Percentiles rank a stretch among this genome's conserved stretches.
phyloP scores from a whole-genome alignment of 2,113 vertebrate species.

The Mormoops blainvillei region DNA sequence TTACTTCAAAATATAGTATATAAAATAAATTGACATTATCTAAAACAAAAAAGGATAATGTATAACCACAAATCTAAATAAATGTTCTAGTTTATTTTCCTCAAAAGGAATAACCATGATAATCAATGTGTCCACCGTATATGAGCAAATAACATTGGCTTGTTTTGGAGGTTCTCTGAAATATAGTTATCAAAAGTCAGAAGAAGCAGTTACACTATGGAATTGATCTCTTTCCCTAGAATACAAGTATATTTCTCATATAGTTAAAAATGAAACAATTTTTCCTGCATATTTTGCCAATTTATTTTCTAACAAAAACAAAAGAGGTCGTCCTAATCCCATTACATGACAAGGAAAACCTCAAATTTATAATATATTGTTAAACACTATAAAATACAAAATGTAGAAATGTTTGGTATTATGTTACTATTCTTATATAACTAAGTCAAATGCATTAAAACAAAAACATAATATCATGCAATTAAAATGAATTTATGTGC shows the following conservation, averaged over 20 bases:
- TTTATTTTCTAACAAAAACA: slow-evolving; percentile 8
- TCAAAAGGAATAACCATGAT: neutral
- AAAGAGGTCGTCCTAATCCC: neutral
- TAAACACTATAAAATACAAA: neutral
- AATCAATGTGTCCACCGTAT: slow-evolving; percentile 1
- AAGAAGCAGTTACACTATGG: neutral
- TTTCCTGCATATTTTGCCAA: neutral
- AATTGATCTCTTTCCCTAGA: neutral
- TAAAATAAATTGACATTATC: neutral
- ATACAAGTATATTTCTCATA: neutral
- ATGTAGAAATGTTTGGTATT: neutral
- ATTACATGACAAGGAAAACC: neutral
- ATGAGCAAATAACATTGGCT: neutral
- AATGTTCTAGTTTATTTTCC: slow-evolving; percentile 27
- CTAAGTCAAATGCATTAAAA: neutral
- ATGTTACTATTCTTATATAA: neutral
- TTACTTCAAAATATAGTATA: slow-evolving; percentile 36
- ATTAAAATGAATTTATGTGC: neutral
- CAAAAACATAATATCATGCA: neutral
- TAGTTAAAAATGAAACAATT: neutral
- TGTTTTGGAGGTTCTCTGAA: neutral
- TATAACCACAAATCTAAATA: neutral
- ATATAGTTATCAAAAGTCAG: neutral
- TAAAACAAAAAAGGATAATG: neutral
- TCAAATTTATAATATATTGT: neutral